These are phyloP conservation scores for Tursiops truncatus DNA, from an alignment of 2,113 vertebrate species.

Conservation along the genomic window DNA sequence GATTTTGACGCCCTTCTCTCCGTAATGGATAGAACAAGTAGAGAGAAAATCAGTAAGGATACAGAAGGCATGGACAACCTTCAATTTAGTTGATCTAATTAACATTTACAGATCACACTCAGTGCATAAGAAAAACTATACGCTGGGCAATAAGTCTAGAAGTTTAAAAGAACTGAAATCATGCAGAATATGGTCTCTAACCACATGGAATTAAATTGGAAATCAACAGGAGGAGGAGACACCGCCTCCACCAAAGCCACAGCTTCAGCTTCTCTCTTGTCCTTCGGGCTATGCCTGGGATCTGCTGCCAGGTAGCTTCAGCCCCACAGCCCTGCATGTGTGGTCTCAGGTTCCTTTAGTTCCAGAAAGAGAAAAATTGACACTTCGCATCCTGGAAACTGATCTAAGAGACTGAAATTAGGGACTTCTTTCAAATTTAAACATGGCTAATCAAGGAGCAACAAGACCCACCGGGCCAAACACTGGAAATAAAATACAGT, in stretches of 20 bases:
- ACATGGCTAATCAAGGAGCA: conserved; percentile 97
- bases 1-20: background rate
- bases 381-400: conserved; percentile 76
- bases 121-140: background rate
- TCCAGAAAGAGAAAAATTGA: conserved; percentile 67
- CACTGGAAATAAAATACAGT: conserved; percentile 92
- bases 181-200: background rate
- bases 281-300: background rate
- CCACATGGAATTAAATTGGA: background rate
- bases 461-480: conserved; percentile 95
- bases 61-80: background rate
- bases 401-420: conserved; percentile 81
- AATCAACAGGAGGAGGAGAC: background rate
- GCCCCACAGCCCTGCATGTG: background rate
- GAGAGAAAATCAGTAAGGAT: background rate
- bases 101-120: background rate
- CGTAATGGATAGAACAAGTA: background rate
- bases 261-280: background rate
- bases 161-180: background rate
- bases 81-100: background rate
- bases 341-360: conserved; percentile 75
- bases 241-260: background rate
- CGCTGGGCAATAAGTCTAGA: background rate
- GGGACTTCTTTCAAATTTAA: conserved; percentile 85
- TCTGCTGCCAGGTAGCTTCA: background rate